Base-by-base conservation (phyloP, 2,888 invertebrate species). In the Dryadula phaetusa region DNA sequence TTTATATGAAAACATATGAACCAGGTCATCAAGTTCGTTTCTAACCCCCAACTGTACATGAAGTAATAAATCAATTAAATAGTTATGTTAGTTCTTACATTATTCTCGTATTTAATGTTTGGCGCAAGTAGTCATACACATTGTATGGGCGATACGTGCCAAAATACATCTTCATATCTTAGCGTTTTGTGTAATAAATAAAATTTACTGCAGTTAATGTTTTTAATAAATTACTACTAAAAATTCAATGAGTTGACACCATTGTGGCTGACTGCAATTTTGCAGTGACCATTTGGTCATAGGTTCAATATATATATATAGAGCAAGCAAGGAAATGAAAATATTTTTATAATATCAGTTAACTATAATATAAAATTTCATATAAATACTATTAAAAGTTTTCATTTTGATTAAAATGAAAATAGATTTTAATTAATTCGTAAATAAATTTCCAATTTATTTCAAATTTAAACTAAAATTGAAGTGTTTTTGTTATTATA, bases 141-240 rank as follows among this genome's bases (percentile, higher is more conserved):
- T 37, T 49, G 58, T 64, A 66, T 60, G 58, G 66, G 49, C 61
- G 52, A 66, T 69, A 68, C 65, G 70, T 68, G 69, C 70, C 70
- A 71, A 69, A 68, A 64, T 64, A 71, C 54, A 58, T 71, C 66
- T 68, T 40, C 62, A 66, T 69, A 69, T 69, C 66, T 69, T 61
- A 64, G 56, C 56, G 64, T 68, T 54, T 47, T 52, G 34, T 66
- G 65, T 66, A 64, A 64, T 70, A 70, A 70, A 70, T 70, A 69
- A 67, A 56, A 61, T 54, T 32, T 47, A 53, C 37, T 54, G 61
- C 69, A 66, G 64, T 69, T 69, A 66, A 56, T 49, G 52, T 64
- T 71, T 64, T 62, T 71, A 71, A 62, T 66, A 62, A 49, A 64
- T 52, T 52, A 52, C 10, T 32, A 32, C 16, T 32, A 16, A 12